phyloP scores from a whole-genome alignment of 2,797 vertebrate species.

The Leptoclinus maculatus region DNA sequence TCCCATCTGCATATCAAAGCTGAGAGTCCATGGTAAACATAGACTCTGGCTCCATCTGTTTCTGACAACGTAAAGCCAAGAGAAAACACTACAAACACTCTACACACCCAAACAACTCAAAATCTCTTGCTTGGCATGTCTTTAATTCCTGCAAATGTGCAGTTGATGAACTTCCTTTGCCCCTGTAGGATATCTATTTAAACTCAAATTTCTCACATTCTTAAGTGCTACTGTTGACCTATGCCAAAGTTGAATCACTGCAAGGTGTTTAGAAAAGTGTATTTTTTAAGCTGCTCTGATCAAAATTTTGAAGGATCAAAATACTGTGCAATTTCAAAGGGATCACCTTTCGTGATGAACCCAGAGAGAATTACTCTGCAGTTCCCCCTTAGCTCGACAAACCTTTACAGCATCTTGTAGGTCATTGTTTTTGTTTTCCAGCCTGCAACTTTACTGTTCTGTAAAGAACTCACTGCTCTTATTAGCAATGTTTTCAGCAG shows the following conservation, averaged over 20 bases:
- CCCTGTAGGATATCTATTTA: constrained; percentile 5
- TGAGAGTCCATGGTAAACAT: constrained; percentile 80
- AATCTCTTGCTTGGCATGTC: constrained; percentile 34
- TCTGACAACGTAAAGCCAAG: constrained; percentile 70
- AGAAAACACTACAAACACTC: constrained; percentile 61
- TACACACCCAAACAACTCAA: constrained; percentile 52
- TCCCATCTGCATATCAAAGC: constrained; percentile 90
- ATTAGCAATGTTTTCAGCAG: not conserved
- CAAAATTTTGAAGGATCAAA: constrained; percentile 15
- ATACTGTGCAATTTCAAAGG: not conserved
- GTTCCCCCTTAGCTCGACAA: not conserved
- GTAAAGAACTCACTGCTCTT: not conserved
- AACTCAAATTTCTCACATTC: constrained; percentile 3
- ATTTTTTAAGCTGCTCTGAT: constrained; percentile 1
- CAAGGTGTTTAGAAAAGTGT: not conserved
- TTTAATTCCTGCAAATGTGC: constrained; percentile 35
- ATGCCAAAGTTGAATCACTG: not conserved
- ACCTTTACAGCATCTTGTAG: not conserved
- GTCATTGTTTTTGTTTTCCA: constrained; percentile 6
- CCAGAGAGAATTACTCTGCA: not conserved
- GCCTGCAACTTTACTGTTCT: not conserved
- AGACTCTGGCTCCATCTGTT: constrained; percentile 85
- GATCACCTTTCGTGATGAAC: not conserved
- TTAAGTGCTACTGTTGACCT: not conserved
- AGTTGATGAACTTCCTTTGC: constrained; percentile 23